Conservation (phyloP, 2,797 vertebrate species). For the Emydoidea blandingii region DNA sequence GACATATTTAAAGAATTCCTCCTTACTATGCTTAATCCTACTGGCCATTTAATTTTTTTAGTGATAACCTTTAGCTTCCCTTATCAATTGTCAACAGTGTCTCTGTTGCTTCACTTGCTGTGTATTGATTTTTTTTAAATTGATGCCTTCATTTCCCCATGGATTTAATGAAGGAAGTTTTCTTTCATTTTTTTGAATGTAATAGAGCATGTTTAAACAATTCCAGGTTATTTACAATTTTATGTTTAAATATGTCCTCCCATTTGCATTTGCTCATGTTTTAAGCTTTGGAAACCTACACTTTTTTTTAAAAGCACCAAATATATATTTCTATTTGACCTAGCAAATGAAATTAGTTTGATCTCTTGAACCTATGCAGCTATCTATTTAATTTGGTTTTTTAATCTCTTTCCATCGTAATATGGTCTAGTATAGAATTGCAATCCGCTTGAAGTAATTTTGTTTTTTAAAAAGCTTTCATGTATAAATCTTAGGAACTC, state of each 20-base stretch:
- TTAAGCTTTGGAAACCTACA: neutral
- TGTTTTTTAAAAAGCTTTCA: neutral
- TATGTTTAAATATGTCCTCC: neutral
- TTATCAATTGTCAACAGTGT: neutral
- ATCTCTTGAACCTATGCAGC: neutral
- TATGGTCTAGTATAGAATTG: neutral
- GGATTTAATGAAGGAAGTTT: neutral
- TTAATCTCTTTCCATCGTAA: neutral
- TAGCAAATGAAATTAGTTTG: neutral
- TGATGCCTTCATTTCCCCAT: neutral
- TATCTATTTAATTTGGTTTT: neutral
- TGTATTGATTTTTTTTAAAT: neutral
- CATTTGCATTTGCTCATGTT: neutral
- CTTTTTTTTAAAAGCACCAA: neutral
- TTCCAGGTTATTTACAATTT: neutral
- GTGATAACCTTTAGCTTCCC: neutral
- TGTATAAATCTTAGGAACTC: neutral
- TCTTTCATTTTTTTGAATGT: neutral
- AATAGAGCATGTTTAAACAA: neutral
- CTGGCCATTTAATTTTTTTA: neutral
- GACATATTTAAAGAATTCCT: neutral
- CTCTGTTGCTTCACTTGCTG: neutral
- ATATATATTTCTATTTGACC: neutral
- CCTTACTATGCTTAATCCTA: neutral
- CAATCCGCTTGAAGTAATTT: neutral